Conservation (phyloP, 2,113 vertebrate species). For the Copsychus sechellarum region DNA sequence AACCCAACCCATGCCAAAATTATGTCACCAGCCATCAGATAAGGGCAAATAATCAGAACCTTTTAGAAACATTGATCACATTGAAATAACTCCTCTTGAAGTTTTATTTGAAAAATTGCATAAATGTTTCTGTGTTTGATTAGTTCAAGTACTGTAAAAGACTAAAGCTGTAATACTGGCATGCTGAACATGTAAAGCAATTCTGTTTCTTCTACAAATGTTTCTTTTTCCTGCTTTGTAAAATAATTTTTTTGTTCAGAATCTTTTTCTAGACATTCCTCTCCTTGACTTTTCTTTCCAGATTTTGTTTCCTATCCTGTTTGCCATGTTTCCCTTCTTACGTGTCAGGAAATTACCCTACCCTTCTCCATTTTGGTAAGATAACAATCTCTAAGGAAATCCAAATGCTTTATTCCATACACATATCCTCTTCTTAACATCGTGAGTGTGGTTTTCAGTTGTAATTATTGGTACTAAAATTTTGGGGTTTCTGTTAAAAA, state of each 20-base stretch:
- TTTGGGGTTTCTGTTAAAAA: slow-evolving; percentile 61
- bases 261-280: slow-evolving; percentile 85
- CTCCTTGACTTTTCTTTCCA: slow-evolving; percentile 87
- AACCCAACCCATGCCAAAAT: background rate
- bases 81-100: background rate
- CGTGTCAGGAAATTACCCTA: slow-evolving; percentile 84
- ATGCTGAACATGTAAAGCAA: slow-evolving; percentile 55
- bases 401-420: slow-evolving; percentile 71
- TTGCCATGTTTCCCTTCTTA: slow-evolving; percentile 87
- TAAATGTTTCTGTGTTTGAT: background rate
- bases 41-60: background rate
- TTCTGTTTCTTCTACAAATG: slow-evolving; percentile 76
- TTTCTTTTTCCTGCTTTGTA: slow-evolving; percentile 81
- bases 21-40: background rate
- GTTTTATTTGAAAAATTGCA: background rate
- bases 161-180: slow-evolving; percentile 3
- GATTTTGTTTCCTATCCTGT: slow-evolving; percentile 89
- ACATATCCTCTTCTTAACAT: slow-evolving; percentile 53
- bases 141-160: background rate
- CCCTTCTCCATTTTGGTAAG: slow-evolving; percentile 87
- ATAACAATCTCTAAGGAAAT: slow-evolving; percentile 77
- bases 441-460: slow-evolving; percentile 27
- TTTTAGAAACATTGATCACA: background rate
- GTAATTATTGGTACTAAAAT: slow-evolving; percentile 65
- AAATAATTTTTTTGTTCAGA: slow-evolving; percentile 78